phyloP scores from a whole-genome alignment of 2,113 vertebrate species.

The Ibidorhyncha struthersii region DNA sequence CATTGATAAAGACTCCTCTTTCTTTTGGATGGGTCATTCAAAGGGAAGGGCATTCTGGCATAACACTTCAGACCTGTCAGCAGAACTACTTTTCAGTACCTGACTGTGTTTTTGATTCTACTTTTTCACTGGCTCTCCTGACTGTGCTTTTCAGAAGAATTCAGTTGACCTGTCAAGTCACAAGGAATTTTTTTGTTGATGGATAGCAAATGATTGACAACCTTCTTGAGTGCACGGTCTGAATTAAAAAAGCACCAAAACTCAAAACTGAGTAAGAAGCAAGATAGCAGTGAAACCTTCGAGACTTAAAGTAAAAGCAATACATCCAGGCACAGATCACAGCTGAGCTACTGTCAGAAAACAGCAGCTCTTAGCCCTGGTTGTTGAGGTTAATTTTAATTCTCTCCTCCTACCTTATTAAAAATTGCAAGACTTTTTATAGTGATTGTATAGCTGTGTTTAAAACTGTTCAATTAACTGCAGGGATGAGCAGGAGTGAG shows the following conservation, averaged over 20 bases:
- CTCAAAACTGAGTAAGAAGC: neutral
- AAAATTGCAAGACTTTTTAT: neutral
- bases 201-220: neutral
- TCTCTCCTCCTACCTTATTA: neutral
- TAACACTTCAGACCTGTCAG: neutral
- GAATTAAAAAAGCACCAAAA: neutral
- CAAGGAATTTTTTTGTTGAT: neutral
- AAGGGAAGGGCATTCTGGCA: neutral
- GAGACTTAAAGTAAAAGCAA: neutral
- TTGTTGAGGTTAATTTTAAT: slow-evolving; percentile 13
- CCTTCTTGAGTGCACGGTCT: neutral
- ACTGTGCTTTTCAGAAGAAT: neutral
- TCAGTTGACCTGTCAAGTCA: neutral
- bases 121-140: neutral
- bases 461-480: slow-evolving; percentile 5
- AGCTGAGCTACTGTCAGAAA: neutral
- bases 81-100: neutral
- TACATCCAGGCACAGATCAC: neutral
- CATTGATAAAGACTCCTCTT: neutral
- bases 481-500: neutral
- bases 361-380: neutral
- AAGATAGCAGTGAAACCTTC: neutral
- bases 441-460: neutral
- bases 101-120: neutral
- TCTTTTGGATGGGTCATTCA: neutral